Percentiles rank a stretch among this genome's conserved stretches.
phyloP scores from a whole-genome alignment of 2,113 vertebrate genomes.

The Notechis scutatus region DNA sequence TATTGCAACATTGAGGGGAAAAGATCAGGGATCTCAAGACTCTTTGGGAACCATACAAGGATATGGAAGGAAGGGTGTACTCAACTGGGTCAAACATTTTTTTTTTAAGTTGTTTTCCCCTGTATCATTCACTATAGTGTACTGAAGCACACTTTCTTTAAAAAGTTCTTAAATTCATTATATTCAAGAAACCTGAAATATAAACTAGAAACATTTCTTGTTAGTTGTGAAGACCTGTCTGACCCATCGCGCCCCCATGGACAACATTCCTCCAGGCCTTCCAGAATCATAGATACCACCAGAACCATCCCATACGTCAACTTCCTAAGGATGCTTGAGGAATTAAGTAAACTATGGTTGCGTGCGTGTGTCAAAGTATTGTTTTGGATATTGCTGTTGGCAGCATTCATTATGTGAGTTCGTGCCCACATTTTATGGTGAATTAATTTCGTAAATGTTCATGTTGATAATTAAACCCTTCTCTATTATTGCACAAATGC shows the following conservation, averaged over 20 bases:
- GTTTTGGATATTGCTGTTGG: background rate
- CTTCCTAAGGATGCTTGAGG: background rate
- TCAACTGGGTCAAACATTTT: background rate
- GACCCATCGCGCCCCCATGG: too few relatives aligned
- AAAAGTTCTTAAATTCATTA: background rate
- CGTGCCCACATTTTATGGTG: background rate
- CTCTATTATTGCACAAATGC: background rate
- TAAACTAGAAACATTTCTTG: background rate
- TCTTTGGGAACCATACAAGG: background rate
- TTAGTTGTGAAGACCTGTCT: too few relatives aligned
- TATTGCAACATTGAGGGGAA: too few relatives aligned
- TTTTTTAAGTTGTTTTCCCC: background rate
- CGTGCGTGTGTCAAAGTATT: background rate
- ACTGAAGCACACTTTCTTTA: background rate
- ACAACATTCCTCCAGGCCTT: too few relatives aligned
- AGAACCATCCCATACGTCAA: background rate
- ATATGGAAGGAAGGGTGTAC: background rate
- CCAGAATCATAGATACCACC: too few relatives aligned
- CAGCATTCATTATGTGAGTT: background rate
- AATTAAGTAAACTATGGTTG: background rate
- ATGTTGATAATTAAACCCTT: background rate
- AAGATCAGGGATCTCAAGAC: background rate
- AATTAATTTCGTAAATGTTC: background rate
- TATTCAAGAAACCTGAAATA: background rate
- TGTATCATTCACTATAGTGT: background rate